These are phyloP conservation scores for Psittacula derbiana DNA, from an alignment of 2,797 vertebrate genomes.

Conservation along the genomic window DNA sequence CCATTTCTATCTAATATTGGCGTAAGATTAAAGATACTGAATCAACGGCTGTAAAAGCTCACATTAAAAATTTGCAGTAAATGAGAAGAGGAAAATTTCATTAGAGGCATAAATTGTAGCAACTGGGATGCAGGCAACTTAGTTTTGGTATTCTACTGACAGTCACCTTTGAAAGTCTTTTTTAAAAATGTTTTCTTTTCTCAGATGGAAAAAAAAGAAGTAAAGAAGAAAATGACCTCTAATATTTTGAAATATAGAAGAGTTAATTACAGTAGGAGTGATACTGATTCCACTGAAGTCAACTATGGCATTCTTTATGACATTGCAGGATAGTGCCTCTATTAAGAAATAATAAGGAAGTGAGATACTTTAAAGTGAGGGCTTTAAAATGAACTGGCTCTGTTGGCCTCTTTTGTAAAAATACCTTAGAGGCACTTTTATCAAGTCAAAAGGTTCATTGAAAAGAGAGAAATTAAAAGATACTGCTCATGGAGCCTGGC, in stretches of 20 bases:
- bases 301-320: conserved; percentile 3
- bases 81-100: conserved; percentile 43
- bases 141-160: conserved; percentile 36
- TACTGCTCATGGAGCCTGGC: conserved; percentile 6
- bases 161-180: neutral
- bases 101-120: conserved; percentile 51
- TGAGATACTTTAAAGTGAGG: conserved; percentile 62
- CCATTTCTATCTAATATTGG: conserved; percentile 37
- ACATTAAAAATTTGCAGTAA: conserved; percentile 58
- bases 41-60: conserved; percentile 56
- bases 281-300: conserved; percentile 39
- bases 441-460: conserved; percentile 57
- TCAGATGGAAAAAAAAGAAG: neutral
- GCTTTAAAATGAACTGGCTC: conserved; percentile 64
- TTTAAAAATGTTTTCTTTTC: conserved; percentile 27
- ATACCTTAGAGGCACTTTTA: conserved; percentile 62
- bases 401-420: conserved; percentile 55
- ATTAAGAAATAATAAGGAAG: conserved; percentile 72
- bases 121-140: conserved; percentile 7
- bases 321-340: conserved; percentile 26
- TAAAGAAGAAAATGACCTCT: conserved; percentile 20
- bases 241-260: conserved; percentile 62
- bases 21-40: conserved; percentile 42
- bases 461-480: conserved; percentile 71
- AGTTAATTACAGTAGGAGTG: conserved; percentile 39